phyloP scores from a whole-genome alignment of 92 coral and sea anemone species.

The Micromussa lordhowensis region DNA sequence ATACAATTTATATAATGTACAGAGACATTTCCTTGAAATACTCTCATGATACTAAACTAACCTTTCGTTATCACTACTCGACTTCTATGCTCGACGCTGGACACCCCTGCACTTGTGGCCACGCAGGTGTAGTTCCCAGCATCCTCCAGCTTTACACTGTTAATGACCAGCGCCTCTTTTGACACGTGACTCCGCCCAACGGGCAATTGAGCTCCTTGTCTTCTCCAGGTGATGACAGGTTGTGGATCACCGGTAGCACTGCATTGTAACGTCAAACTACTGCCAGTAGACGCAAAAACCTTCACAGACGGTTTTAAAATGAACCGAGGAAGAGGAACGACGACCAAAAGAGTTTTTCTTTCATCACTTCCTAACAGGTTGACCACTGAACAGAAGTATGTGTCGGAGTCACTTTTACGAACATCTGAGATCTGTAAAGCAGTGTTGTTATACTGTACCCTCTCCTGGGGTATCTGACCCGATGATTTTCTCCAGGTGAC shows the following conservation, averaged over 20 bases:
- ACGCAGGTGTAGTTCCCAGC: conserved; percentile 50
- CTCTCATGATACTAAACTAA: no score
- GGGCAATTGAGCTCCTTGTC: conserved; percentile 42
- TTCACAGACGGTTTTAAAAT: conserved; percentile 32
- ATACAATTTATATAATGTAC: no score
- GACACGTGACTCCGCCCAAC: conserved; percentile 14
- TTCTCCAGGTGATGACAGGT: conserved; percentile 54
- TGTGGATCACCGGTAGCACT: conserved; percentile 48
- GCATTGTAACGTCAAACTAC: conserved; percentile 33
- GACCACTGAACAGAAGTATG: conserved; percentile 50
- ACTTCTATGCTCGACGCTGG: not conserved
- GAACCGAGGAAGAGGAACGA: conserved; percentile 42
- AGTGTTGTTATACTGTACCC: conserved; percentile 13
- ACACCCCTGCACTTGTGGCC: conserved; percentile 53
- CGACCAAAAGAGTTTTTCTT: conserved; percentile 21
- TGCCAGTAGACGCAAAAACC: not conserved
- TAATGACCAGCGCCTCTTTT: not conserved
- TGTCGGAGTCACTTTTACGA: conserved; percentile 43
- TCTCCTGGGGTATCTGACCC: conserved; percentile 51
- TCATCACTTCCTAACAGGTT: conserved; percentile 43
- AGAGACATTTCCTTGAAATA: no score
- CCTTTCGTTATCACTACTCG: not conserved
- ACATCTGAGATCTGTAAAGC: conserved; percentile 6
- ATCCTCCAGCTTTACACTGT: not conserved
- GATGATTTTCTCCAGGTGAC: conserved; percentile 71